Percentiles rank a stretch among this genome's conserved stretches.
phyloP scores from a whole-genome alignment of 2,113 vertebrate genomes.

The Cricetomys ansorgei region DNA sequence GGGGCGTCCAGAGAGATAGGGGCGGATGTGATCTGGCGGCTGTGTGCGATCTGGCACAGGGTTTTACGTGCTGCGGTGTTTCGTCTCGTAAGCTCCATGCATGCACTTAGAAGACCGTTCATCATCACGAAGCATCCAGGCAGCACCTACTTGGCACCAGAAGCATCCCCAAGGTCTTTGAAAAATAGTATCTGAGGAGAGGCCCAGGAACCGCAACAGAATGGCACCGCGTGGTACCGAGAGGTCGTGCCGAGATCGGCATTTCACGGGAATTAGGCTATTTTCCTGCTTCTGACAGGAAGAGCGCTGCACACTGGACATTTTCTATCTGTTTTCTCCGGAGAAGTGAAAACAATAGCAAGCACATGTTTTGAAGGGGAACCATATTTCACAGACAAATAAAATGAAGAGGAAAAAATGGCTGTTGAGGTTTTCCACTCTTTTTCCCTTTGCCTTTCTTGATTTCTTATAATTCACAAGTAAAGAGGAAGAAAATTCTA shows the following conservation, averaged over 20 bases:
- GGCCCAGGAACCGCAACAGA: constrained; percentile 15
- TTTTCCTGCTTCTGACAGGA: constrained; percentile 60
- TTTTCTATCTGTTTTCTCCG: constrained; percentile 23
- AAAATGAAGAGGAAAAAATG: not conserved
- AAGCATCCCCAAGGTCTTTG: constrained; percentile 38
- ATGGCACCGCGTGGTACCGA: constrained; percentile 57
- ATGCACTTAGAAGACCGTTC: constrained; percentile 60
- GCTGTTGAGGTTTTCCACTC: not conserved
- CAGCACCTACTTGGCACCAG: constrained; percentile 67
- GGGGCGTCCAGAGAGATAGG: constrained; percentile 68
- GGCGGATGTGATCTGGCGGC: constrained; percentile 68
- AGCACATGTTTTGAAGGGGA: constrained; percentile 53
- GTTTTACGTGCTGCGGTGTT: constrained; percentile 67
- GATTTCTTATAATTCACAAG: not conserved
- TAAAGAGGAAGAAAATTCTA: not conserved
- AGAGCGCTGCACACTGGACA: constrained; percentile 44
- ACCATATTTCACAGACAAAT: not conserved
- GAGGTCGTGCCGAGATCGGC: not conserved
- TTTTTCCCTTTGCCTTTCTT: not conserved
- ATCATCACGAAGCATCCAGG: constrained; percentile 39
- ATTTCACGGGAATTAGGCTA: constrained; percentile 41
- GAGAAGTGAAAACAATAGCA: not conserved
- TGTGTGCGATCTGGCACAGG: constrained; percentile 63
- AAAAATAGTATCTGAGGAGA: constrained; percentile 50
- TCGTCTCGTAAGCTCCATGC: constrained; percentile 63